Conservation (phyloP, 2,113 vertebrate genomes). For the Haliaeetus leucogaster region DNA sequence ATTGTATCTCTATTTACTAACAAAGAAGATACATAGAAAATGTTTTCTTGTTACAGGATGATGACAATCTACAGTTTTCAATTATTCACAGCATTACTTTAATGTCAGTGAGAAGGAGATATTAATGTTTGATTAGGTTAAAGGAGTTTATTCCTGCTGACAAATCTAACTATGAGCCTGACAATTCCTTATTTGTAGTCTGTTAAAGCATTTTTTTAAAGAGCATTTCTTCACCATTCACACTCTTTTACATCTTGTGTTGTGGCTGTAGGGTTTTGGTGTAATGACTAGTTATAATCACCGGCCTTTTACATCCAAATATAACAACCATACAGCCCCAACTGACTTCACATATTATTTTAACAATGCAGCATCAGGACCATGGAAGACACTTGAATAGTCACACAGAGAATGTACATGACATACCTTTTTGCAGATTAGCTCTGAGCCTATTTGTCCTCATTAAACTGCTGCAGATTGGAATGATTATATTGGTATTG, state of each 20-base stretch:
- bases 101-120: not conserved
- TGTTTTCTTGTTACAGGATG: not conserved
- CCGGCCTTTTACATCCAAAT: not conserved
- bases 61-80: not conserved
- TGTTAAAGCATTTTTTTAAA: not conserved
- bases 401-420: not conserved
- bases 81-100: not conserved
- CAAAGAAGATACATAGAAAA: not conserved
- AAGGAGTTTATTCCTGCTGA: not conserved
- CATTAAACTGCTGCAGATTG: not conserved
- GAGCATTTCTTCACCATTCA: not conserved
- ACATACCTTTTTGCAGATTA: not conserved
- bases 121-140: not conserved
- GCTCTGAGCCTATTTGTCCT: not conserved
- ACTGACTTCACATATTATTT: not conserved
- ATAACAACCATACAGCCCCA: not conserved
- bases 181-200: not conserved
- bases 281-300: not conserved
- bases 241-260: not conserved
- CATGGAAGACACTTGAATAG: not conserved
- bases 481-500: not conserved
- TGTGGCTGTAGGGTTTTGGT: not conserved
- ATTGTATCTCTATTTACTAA: not conserved
- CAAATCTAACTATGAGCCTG: not conserved
- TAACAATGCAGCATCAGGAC: not conserved